A percentile compares a stretch with the other conserved stretches of the same genome.
phyloP scores from a whole-genome alignment of 2,797 vertebrate genomes.

The Eulemur albifrons region DNA sequence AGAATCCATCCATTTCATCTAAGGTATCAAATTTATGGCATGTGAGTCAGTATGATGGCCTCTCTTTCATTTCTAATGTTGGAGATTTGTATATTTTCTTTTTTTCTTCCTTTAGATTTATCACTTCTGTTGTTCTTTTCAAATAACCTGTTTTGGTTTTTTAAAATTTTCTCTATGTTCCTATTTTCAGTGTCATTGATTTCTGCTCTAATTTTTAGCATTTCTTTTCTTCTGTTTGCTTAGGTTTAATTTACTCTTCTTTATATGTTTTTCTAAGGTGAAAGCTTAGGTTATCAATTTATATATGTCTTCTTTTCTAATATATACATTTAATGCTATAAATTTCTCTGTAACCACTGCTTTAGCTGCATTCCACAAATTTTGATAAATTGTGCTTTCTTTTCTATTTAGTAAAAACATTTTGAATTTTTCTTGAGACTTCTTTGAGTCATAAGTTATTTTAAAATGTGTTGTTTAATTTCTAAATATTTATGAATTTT shows the following conservation, averaged over 20 bases:
- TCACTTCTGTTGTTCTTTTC: not conserved
- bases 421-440: not conserved
- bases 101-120: not conserved
- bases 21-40: not conserved
- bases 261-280: not conserved
- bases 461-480: not conserved
- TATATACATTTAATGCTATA: not conserved
- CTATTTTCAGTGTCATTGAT: not conserved
- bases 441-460: not conserved
- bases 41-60: not conserved
- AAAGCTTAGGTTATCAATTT: not conserved
- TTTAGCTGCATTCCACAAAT: not conserved
- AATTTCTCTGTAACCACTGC: not conserved
- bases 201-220: not conserved
- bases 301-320: not conserved
- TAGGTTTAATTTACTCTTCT: not conserved
- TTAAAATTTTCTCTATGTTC: not conserved
- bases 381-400: not conserved
- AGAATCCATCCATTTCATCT: not conserved
- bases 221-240: not conserved
- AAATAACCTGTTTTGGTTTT: not conserved
- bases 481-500: not conserved
- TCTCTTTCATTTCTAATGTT: not conserved
- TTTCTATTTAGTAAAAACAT: not conserved
- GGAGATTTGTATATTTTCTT: not conserved